Base-by-base conservation (phyloP, 2,888 invertebrate genomes). In the Dynastes hyllus region DNA sequence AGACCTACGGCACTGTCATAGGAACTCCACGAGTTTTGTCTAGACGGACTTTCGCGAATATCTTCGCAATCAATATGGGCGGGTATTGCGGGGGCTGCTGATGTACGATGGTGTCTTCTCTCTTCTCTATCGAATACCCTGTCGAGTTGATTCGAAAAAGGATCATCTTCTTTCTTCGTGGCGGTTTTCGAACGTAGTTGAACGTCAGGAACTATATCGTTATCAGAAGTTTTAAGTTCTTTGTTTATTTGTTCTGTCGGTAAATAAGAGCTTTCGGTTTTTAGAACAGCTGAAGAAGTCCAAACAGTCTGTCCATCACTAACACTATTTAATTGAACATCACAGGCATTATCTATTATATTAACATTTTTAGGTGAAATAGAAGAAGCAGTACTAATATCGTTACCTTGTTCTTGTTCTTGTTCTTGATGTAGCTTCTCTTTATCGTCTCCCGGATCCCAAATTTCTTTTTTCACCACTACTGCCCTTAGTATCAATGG, bases 11-110 rank as follows among this genome's bases (percentile, higher is more conserved):
- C 95, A 87, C 95, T 95, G 88, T 95, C 95, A 87, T 93, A 93
- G 50, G 93, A 93, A 85, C 93, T 92, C 94, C 95, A 95, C 70
- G 95, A 95, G 88, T 93, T 94, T 87, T 95, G 95, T 50, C 95
- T 89, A 82, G 92, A 92, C 1, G 92, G 92, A 58, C 91, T 91
- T 51, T 92, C 91, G 40, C 91, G 85, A 11, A 83, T 80, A 40
- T 85, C 85, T 32, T 86, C 87, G 32, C 70, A 81, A 51, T 84
- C 69, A 22, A 78, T 77, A 76, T 87, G 86, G 1, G 82, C 82
- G 70, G 82, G 81, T 85, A 88, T 86, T 83, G 87, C 86, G 81
- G 88, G 83, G 81, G 85, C 83, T 78, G 86, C 83, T 50, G 88
- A 86, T 86, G 88, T 86, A 70, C 87, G 84, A 76, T 87, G 86